Evolutionary conservation across 2,888 invertebrate species (phyloP).

Genomic region (Yponomeuta plumbellus): DNA sequence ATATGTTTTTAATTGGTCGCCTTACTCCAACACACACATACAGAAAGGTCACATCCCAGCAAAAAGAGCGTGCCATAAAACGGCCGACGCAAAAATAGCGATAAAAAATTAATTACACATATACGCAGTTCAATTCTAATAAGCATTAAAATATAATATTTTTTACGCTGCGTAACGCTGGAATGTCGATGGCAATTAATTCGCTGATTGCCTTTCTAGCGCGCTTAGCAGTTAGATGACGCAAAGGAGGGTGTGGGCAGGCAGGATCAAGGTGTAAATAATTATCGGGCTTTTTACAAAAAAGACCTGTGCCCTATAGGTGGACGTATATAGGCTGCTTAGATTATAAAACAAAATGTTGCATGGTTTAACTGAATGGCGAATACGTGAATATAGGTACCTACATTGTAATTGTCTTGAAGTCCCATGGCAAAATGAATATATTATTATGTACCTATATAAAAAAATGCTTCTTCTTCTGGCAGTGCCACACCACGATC

Average conservation of each 20-base stretch:
- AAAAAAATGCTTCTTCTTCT: too few relatives aligned
- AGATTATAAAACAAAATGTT: too few relatives aligned
- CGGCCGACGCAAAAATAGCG: neutral
- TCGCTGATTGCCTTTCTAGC: neutral
- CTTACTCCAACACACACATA: neutral
- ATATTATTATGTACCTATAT: too few relatives aligned
- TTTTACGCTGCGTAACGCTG: slow-evolving; percentile 1
- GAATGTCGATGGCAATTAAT: neutral
- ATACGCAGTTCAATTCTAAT: neutral
- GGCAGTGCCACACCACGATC: too few relatives aligned
- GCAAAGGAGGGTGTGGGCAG: neutral
- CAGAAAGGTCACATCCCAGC: neutral
- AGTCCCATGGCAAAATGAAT: too few relatives aligned
- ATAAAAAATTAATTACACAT: neutral
- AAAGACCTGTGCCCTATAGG: too few relatives aligned
- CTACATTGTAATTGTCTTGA: too few relatives aligned
- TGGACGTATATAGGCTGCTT: too few relatives aligned
- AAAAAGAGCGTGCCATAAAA: neutral
- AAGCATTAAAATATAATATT: slow-evolving; percentile 2
- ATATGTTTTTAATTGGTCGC: too few relatives aligned
- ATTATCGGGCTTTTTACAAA: too few relatives aligned
- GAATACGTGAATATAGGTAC: too few relatives aligned
- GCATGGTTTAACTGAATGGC: too few relatives aligned
- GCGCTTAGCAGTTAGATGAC: neutral
- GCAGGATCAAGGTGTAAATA: neutral